Evolutionary conservation across 2,797 vertebrate species (phyloP).

Genomic region (Trachops cirrhosus): DNA sequence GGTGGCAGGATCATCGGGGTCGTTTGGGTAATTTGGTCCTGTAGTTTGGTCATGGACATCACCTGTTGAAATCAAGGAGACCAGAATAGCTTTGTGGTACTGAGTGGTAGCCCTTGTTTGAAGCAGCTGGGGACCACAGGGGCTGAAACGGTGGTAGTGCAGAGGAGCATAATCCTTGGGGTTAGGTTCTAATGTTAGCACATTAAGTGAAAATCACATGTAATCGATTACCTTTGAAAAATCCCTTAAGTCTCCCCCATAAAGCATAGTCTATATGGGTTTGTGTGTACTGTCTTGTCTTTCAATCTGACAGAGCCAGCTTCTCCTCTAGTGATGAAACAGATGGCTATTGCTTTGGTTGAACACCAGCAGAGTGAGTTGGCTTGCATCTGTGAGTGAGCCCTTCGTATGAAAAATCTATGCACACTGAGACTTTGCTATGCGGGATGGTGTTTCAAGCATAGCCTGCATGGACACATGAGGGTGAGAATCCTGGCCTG

Average conservation of each 20-base stretch:
- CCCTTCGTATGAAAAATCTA: background rate
- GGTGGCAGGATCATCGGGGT: background rate
- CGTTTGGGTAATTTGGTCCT: background rate
- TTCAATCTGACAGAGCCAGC: background rate
- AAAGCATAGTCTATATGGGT: background rate
- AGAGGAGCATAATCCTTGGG: background rate
- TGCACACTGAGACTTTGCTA: accelerated
- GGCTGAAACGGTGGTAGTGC: too few species aligned
- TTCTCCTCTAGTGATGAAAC: background rate
- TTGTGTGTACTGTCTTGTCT: background rate
- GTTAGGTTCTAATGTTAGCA: background rate
- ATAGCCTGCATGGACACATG: background rate
- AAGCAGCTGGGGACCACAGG: background rate
- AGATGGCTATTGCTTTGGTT: background rate
- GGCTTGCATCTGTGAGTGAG: background rate
- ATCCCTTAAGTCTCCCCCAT: background rate
- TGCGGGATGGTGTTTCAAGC: background rate
- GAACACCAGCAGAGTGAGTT: background rate
- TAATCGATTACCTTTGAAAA: background rate
- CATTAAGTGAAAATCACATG: background rate
- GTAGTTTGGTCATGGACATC: background rate
- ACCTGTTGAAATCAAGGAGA: background rate
- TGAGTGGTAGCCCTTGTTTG: background rate
- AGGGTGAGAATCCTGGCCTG: background rate
- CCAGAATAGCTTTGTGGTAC: background rate